Percentiles rank a stretch among this genome's conserved stretches.
Conservation (phyloP, 2,888 invertebrate species). For the Coecobrya sp. region DNA sequence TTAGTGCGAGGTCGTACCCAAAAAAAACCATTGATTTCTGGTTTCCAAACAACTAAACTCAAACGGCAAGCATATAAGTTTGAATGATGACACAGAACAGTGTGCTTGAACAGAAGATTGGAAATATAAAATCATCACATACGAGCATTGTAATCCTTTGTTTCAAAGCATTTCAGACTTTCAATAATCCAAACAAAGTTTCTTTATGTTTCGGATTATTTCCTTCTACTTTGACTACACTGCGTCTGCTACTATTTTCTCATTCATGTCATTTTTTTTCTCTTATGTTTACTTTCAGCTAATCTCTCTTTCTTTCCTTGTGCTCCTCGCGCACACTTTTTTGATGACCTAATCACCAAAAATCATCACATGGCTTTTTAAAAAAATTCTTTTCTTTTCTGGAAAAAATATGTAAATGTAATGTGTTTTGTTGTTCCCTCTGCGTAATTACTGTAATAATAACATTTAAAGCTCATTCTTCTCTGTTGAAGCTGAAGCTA, state of each 20-base stretch:
- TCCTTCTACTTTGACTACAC: not conserved
- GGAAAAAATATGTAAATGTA: no score
- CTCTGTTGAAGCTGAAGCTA: not conserved
- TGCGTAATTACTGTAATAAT: constrained; percentile 17
- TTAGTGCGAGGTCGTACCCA: not conserved
- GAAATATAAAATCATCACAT: not conserved
- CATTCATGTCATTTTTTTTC: not conserved
- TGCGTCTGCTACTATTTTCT: not conserved
- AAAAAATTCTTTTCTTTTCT: constrained; percentile 1
- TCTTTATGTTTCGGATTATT: not conserved
- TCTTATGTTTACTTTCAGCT: not conserved
- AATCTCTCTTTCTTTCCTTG: not conserved
- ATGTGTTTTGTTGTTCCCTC: not conserved
- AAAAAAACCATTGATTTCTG: not conserved
- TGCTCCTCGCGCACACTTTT: constrained; percentile 5
- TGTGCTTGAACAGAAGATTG: not conserved
- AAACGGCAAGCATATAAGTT: not conserved
- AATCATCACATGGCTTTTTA: constrained; percentile 11
- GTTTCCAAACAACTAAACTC: not conserved
- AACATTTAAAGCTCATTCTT: not conserved
- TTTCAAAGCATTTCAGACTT: not conserved
- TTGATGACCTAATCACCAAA: not conserved
- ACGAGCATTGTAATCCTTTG: not conserved
- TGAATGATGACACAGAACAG: constrained; percentile 10
- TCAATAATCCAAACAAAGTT: constrained; percentile 5